Conservation (phyloP, 2,888 invertebrate genomes). For the Oxytorus armatus region DNA sequence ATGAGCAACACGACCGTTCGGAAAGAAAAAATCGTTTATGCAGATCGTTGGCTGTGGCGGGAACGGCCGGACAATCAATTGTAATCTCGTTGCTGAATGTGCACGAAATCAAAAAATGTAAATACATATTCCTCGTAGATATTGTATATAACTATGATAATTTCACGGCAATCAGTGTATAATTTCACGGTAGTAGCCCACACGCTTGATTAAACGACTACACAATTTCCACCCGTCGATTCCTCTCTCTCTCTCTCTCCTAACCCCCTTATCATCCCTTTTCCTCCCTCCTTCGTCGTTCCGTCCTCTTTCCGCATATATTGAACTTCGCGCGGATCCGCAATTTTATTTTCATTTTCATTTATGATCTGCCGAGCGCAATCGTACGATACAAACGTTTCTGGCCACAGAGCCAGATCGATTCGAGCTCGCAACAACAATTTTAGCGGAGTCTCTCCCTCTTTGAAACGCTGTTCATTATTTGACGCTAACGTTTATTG, state of each 20-base stretch:
- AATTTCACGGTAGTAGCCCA: constrained; percentile 64
- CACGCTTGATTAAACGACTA: constrained; percentile 52
- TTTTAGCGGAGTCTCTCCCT: constrained; percentile 1
- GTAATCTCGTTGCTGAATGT: constrained; percentile 15
- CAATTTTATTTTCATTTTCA: constrained; percentile 59
- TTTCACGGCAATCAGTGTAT: constrained; percentile 69
- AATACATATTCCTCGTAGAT: constrained; percentile 18
- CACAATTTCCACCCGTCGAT: not conserved
- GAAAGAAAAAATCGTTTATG: no score
- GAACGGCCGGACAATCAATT: no score
- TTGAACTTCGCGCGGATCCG: constrained; percentile 26
- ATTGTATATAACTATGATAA: constrained; percentile 47
- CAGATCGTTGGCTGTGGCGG: no score
- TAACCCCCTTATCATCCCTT: no score
- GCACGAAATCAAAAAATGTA: constrained; percentile 15
- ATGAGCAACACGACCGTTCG: no score
- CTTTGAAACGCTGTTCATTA: constrained; percentile 34
- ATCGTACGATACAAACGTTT: no score
- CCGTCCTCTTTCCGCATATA: constrained; percentile 5
- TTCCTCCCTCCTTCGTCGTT: no score
- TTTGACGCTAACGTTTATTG: not conserved
- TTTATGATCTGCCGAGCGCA: constrained; percentile 50
- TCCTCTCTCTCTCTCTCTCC: constrained; percentile 22
- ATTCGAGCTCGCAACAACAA: constrained; percentile 24
- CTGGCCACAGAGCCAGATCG: constrained; percentile 24